A percentile compares a stretch with the other conserved stretches of the same genome.
phyloP scores from a whole-genome alignment of 2,113 vertebrate species.

The Scomber colias region DNA sequence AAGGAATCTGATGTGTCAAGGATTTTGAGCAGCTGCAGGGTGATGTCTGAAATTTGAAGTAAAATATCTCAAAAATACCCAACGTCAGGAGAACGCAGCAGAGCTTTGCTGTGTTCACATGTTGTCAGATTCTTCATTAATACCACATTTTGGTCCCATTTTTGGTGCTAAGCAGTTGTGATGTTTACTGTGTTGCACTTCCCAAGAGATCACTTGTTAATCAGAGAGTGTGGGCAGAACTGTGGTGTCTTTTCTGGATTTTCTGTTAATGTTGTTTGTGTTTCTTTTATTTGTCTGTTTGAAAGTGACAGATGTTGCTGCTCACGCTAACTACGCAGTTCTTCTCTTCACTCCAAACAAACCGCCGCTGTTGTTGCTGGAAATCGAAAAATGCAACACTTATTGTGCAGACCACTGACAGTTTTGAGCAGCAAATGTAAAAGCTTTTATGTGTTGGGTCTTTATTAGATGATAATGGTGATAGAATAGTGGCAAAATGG shows the following conservation, averaged over 20 bases:
- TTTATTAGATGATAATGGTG: not conserved
- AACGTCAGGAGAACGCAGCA: too few relatives aligned
- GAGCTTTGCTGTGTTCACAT: not conserved
- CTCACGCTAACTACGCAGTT: slow-evolving; percentile 40
- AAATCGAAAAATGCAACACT: not conserved
- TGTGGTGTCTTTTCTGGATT: slow-evolving; percentile 42
- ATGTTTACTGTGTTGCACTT: slow-evolving; percentile 27
- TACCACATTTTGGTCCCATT: slow-evolving; percentile 26
- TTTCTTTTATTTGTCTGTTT: slow-evolving; percentile 55
- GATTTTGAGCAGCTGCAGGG: too few relatives aligned
- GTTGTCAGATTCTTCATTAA: slow-evolving; percentile 2
- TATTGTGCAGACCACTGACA: not conserved
- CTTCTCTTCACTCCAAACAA: not conserved
- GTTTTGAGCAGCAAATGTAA: not conserved
- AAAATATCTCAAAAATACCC: too few relatives aligned
- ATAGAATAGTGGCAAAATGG: not conserved
- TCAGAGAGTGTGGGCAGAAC: slow-evolving; percentile 52
- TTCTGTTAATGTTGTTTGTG: slow-evolving; percentile 60
- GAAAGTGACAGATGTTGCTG: slow-evolving; percentile 55
- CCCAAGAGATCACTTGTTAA: slow-evolving; percentile 47
- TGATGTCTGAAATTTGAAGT: too few relatives aligned
- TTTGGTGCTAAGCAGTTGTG: slow-evolving; percentile 22
- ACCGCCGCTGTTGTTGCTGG: not conserved
- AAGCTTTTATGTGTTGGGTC: not conserved
- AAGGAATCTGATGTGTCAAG: too few relatives aligned